Conservation (phyloP, 2,113 vertebrate genomes). For the Equus przewalskii region DNA sequence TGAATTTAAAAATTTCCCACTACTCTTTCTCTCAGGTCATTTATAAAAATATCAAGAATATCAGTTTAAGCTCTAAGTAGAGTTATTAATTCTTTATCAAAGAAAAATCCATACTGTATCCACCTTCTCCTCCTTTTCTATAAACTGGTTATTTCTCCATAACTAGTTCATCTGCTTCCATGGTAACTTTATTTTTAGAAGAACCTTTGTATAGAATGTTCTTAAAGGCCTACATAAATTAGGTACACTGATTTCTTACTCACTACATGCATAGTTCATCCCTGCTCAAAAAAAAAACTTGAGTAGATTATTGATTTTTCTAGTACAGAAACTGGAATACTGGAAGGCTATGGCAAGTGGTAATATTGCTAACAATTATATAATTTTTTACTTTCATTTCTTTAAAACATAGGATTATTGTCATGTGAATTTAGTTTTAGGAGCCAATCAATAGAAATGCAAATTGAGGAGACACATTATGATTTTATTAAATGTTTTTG, state of each 20-base stretch:
- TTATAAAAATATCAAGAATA: conserved; percentile 24
- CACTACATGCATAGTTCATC: not conserved
- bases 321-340: not conserved
- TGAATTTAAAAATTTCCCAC: not conserved
- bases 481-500: conserved; percentile 39
- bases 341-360: not conserved
- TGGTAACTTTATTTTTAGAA: conserved; percentile 3
- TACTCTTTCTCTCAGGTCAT: not conserved
- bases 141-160: not conserved
- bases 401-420: not conserved
- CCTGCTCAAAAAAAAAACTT: not conserved
- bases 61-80: not conserved
- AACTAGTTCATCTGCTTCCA: not conserved
- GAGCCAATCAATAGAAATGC: conserved; percentile 37
- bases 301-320: not conserved
- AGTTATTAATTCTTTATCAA: not conserved
- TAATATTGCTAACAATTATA: not conserved
- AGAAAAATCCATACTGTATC: not conserved
- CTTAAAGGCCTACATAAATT: not conserved
- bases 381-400: not conserved
- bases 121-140: not conserved
- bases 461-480: not conserved
- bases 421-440: not conserved
- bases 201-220: not conserved
- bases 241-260: not conserved